phyloP scores from a whole-genome alignment of 2,888 invertebrate genomes.

The Tenodera sinensis region DNA sequence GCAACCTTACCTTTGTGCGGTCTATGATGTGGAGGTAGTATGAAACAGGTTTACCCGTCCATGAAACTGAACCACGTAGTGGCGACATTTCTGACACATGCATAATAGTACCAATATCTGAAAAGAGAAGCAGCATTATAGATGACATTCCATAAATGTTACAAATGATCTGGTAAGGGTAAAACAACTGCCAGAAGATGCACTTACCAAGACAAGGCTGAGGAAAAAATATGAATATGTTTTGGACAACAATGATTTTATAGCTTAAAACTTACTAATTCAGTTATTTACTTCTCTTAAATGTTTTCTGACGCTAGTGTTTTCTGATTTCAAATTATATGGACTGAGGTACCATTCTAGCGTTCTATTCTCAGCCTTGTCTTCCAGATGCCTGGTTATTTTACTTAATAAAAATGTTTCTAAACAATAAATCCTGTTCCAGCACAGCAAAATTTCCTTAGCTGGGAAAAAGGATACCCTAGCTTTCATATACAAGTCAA shows the following conservation, averaged over 20 bases:
- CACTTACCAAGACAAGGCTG: background rate
- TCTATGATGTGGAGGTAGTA: conserved; percentile 98
- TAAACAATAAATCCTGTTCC: no score
- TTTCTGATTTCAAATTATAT: no score
- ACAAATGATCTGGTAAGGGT: background rate
- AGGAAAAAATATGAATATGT: background rate
- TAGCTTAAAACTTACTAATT: no score
- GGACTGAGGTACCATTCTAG: no score
- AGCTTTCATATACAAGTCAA: no score
- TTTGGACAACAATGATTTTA: no score
- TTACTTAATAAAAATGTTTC: background rate
- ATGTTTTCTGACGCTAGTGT: no score
- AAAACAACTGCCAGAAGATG: background rate
- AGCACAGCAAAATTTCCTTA: background rate
- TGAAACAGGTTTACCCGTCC: conserved; percentile 98
- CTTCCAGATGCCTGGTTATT: background rate
- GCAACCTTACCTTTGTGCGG: conserved; percentile 67
- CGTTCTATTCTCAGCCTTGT: background rate
- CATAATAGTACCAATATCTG: conserved; percentile 97
- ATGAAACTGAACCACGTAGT: conserved; percentile 91
- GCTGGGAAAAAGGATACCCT: background rate
- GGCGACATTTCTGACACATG: conserved; percentile 96
- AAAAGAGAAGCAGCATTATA: conserved; percentile 33
- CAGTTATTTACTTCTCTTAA: no score
- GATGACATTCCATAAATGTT: background rate